phyloP scores from a whole-genome alignment of 2,888 invertebrate species.

The Junonia oenone region DNA sequence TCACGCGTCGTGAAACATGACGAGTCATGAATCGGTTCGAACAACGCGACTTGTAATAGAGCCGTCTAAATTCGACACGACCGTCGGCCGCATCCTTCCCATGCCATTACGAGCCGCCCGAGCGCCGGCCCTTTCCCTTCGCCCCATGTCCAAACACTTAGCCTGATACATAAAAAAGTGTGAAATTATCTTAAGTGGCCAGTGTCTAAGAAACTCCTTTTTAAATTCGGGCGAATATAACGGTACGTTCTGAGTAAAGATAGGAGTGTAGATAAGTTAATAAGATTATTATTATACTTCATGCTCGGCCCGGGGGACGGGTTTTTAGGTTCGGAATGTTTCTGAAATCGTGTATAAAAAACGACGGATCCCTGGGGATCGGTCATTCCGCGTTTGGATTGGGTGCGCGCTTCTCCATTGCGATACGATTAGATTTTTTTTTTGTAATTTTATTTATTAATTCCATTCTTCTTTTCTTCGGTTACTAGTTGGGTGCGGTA shows the following conservation, averaged over 20 bases:
- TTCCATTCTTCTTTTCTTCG: conserved; percentile 24
- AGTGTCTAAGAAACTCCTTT: conserved; percentile 60
- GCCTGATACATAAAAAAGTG: conserved; percentile 57
- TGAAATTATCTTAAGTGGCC: conserved; percentile 74
- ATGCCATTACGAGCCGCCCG: conserved; percentile 43
- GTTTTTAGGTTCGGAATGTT: conserved; percentile 72
- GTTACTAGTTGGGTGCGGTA: conserved; percentile 24
- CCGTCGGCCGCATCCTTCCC: conserved; percentile 53
- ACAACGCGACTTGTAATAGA: conserved; percentile 49
- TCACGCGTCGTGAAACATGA: conserved; percentile 52
- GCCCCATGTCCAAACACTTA: conserved; percentile 61
- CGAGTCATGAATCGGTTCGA: conserved; percentile 42
- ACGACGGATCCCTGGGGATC: conserved; percentile 66
- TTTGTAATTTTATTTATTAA: conserved; percentile 11
- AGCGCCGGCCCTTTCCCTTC: conserved; percentile 39
- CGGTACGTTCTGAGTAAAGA: conserved; percentile 76
- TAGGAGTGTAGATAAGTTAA: conserved; percentile 76
- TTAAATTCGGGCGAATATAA: conserved; percentile 68
- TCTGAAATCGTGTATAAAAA: conserved; percentile 76
- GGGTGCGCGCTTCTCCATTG: conserved; percentile 67
- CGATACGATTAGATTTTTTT: conserved; percentile 24
- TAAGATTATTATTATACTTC: conserved; percentile 76
- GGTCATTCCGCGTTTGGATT: conserved; percentile 68
- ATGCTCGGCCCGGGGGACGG: conserved; percentile 69
- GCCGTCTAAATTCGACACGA: conserved; percentile 62